phyloP scores from a whole-genome alignment of 2,797 vertebrate species.

The Crocidura indochinensis region DNA sequence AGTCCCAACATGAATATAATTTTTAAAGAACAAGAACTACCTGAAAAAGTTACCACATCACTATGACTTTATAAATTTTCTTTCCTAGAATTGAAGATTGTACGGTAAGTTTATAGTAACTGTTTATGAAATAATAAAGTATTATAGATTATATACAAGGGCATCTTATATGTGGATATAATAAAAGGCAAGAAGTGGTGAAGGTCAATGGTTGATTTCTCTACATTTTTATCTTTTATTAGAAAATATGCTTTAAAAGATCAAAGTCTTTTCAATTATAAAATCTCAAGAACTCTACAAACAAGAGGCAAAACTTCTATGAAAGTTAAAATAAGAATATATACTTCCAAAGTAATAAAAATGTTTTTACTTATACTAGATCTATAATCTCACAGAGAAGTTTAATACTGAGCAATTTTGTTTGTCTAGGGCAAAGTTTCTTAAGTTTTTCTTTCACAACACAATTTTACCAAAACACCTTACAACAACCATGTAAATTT shows the following conservation, averaged over 20 bases:
- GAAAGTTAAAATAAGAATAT: neutral
- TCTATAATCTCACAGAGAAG: neutral
- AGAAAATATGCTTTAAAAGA: neutral
- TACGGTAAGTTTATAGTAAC: neutral
- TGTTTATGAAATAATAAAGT: neutral
- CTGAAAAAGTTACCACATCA: neutral
- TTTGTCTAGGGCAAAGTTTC: no score
- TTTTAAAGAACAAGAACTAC: neutral
- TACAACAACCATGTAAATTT: neutral
- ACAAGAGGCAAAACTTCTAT: neutral
- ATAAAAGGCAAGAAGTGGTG: neutral
- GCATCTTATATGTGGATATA: neutral
- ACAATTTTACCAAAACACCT: neutral
- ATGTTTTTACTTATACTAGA: neutral
- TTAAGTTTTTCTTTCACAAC: no score
- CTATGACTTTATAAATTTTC: neutral
- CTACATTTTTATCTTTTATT: neutral
- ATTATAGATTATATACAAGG: constrained; percentile 5
- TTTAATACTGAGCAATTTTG: neutral
- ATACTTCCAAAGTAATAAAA: neutral
- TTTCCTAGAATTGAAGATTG: neutral
- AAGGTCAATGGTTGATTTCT: neutral
- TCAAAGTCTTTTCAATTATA: neutral
- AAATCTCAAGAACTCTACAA: constrained; percentile 3
- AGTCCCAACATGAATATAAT: no score